Conservation (phyloP, 2,797 vertebrate species). For the Eulemur albifrons region DNA sequence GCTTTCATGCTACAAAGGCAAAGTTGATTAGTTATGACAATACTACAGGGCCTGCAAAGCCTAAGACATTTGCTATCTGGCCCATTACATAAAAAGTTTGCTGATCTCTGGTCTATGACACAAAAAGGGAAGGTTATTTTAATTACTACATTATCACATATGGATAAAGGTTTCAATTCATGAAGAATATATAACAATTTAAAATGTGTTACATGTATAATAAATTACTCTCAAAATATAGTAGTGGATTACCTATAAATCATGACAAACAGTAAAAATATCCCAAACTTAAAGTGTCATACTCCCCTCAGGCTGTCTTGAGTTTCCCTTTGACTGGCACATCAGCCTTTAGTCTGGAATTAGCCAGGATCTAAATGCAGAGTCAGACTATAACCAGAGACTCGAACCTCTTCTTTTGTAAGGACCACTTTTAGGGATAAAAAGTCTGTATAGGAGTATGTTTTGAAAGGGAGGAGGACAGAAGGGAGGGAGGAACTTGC, state of each 20-base stretch:
- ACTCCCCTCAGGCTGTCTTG: not conserved
- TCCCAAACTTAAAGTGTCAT: not conserved
- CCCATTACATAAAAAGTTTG: not conserved
- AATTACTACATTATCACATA: not conserved
- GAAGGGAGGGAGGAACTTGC: not conserved
- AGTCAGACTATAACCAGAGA: not conserved
- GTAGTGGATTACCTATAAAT: not conserved
- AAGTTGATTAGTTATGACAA: not conserved
- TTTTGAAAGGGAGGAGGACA: not conserved
- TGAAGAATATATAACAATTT: not conserved
- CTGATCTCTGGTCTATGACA: not conserved
- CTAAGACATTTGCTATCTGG: not conserved
- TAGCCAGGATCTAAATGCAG: not conserved
- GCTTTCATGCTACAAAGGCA: not conserved
- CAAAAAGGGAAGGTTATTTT: not conserved
- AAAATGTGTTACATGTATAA: not conserved
- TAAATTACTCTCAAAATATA: conserved; percentile 4
- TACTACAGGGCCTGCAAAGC: not conserved
- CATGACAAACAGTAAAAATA: conserved; percentile 1
- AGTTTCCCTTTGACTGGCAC: not conserved
- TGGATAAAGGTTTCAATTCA: not conserved
- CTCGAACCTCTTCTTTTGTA: not conserved
- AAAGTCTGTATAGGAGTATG: not conserved
- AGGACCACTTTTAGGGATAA: not conserved
- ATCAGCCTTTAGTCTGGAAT: not conserved